A percentile compares a stretch with the other conserved stretches of the same genome.
phyloP scores from a whole-genome alignment of 2,797 vertebrate species.

The Neostethus bicornis region DNA sequence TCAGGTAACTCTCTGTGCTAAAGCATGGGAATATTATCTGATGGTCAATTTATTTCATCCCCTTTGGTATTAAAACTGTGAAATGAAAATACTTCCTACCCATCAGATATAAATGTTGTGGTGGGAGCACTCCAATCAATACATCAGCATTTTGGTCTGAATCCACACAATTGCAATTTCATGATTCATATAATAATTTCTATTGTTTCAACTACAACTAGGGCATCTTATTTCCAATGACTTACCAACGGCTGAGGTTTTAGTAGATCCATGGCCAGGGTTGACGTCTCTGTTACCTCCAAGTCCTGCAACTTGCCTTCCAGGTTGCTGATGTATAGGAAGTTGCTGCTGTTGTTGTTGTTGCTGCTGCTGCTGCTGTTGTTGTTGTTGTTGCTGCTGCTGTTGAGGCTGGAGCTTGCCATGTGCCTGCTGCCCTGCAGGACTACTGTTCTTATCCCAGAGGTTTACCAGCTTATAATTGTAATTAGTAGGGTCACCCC shows the following conservation, averaged over 20 bases:
- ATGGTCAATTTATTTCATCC: no score
- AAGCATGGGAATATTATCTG: no score
- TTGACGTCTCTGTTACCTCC: constrained; percentile 74
- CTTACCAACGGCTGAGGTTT: constrained; percentile 72
- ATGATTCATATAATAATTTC: not conserved
- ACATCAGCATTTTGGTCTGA: no score
- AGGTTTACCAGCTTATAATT: constrained; percentile 96
- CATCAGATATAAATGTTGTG: no score
- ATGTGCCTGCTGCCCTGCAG: constrained; percentile 77
- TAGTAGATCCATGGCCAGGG: constrained; percentile 69
- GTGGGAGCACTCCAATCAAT: no score
- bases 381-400: constrained; percentile 38
- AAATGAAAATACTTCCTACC: no score
- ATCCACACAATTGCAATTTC: no score
- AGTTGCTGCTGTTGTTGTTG: constrained; percentile 58
- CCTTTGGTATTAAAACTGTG: no score
- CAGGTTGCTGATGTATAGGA: constrained; percentile 67
- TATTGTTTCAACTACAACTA: not conserved
- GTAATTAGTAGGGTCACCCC: constrained; percentile 96
- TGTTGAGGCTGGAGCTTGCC: constrained; percentile 48
- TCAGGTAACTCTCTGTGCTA: no score
- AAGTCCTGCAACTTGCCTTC: constrained; percentile 62
- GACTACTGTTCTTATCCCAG: constrained; percentile 92
- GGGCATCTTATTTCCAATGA: constrained; percentile 2
- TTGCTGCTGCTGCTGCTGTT: constrained; percentile 58